Evolutionary conservation across 2,888 invertebrate genomes (phyloP).

Genomic region (Anaspis maculata): DNA sequence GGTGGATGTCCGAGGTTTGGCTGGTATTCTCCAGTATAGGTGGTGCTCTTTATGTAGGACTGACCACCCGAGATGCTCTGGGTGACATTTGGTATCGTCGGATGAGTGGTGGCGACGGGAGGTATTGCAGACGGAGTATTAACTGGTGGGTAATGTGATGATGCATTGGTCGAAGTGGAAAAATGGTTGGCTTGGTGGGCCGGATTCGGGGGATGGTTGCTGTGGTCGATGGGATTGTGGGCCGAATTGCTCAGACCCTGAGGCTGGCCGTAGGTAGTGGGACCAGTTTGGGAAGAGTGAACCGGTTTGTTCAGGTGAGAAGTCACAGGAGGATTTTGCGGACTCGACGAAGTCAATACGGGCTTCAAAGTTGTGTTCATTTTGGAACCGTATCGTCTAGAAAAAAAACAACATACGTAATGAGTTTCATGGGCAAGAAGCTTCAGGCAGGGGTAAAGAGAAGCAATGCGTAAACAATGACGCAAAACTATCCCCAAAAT

Average conservation of each 20-base stretch:
- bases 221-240: slow-evolving; percentile 31
- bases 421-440: too few relatives aligned
- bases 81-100: slow-evolving; percentile 23
- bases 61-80: slow-evolving; percentile 22
- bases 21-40: slow-evolving; percentile 30
- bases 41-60: slow-evolving; percentile 24
- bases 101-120: too few relatives aligned
- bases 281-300: slow-evolving; percentile 33
- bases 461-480: too few relatives aligned
- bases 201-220: slow-evolving; percentile 25
- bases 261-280: slow-evolving; percentile 32
- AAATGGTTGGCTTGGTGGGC: slow-evolving; percentile 29
- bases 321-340: slow-evolving; percentile 35
- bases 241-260: too few relatives aligned
- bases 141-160: slow-evolving; percentile 25
- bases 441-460: too few relatives aligned
- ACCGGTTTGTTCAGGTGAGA: slow-evolving; percentile 30
- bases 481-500: too few relatives aligned
- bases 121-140: slow-evolving; percentile 26
- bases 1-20: slow-evolving; percentile 29
- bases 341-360: slow-evolving; percentile 45
- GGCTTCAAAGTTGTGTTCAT: slow-evolving; percentile 58
- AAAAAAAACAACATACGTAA: too few relatives aligned
- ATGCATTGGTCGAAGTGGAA: slow-evolving; percentile 29
- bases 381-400: slow-evolving; percentile 28